These are phyloP conservation scores for Enteromius argenteus DNA, from an alignment of 2,797 vertebrate species.

Conservation along the genomic window DNA sequence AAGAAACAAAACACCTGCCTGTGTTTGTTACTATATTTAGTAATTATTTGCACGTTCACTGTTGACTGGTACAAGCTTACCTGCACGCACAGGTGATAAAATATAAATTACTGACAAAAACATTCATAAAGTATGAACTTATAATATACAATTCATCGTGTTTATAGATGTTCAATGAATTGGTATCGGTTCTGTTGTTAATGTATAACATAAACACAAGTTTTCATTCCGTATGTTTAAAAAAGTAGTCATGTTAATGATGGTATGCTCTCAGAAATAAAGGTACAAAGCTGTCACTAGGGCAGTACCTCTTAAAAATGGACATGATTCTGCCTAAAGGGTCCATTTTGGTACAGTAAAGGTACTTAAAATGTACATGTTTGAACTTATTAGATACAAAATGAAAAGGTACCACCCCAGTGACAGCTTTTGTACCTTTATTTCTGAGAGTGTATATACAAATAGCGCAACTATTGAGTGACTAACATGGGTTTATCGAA, in stretches of 20 bases:
- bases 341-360: no score
- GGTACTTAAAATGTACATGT: no score
- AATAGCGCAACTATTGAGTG: neutral
- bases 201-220: neutral
- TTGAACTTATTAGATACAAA: no score
- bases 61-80: neutral
- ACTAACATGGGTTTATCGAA: neutral
- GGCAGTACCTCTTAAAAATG: no score
- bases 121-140: no score
- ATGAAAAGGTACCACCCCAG: no score
- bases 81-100: neutral
- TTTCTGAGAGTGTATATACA: neutral
- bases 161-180: neutral
- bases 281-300: no score
- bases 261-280: no score
- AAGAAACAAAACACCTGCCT: neutral
- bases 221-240: neutral
- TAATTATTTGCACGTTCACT: neutral
- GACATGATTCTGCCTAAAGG: no score
- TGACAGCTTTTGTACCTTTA: no score
- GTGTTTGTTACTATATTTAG: neutral
- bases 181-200: neutral
- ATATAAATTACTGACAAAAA: neutral
- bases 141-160: no score
- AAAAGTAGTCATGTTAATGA: neutral